Conservation (phyloP, 2,888 invertebrate species). For the Caprella mutica region DNA sequence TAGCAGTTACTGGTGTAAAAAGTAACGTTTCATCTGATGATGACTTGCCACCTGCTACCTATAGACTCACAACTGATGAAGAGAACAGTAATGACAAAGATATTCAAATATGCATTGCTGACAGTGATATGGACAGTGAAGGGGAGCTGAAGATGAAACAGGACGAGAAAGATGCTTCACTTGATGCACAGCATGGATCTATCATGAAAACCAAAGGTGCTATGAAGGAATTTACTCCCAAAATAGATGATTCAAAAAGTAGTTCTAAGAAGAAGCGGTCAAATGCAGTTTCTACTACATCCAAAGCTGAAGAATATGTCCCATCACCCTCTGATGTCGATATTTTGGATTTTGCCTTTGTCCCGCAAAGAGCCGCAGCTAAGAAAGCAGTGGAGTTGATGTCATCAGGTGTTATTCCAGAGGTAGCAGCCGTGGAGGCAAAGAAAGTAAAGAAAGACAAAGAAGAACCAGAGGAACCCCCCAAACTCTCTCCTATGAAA, state of each 20-base stretch:
- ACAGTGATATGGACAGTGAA: constrained; percentile 1
- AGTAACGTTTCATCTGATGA: constrained; percentile 17
- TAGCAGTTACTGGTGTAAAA: background rate
- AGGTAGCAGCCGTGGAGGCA: background rate
- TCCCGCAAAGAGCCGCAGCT: constrained; percentile 31
- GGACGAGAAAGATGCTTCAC: constrained; percentile 18
- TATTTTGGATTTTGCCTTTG: constrained; percentile 19
- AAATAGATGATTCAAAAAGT: constrained; percentile 29
- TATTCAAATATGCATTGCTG: constrained; percentile 6
- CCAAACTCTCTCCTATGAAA: constrained; percentile 15
- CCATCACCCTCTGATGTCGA: background rate
- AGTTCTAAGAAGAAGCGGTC: constrained; percentile 15
- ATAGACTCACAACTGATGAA: constrained; percentile 31
- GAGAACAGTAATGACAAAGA: constrained; percentile 20
- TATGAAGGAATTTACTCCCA: constrained; percentile 34
- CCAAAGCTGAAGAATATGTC: background rate
- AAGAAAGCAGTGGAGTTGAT: constrained; percentile 33
- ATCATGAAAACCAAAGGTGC: constrained; percentile 33
- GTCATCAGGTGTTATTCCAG: constrained; percentile 4
- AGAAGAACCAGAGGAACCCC: constrained; percentile 16
- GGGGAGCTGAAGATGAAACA: no score
- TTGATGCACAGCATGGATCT: constrained; percentile 20
- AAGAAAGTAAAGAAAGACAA: constrained; percentile 7
- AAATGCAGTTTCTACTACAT: background rate
- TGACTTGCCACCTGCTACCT: constrained; percentile 28